Evolutionary conservation across 2,797 vertebrate species (phyloP).

Genomic region (Leucoraja ocellata): DNA sequence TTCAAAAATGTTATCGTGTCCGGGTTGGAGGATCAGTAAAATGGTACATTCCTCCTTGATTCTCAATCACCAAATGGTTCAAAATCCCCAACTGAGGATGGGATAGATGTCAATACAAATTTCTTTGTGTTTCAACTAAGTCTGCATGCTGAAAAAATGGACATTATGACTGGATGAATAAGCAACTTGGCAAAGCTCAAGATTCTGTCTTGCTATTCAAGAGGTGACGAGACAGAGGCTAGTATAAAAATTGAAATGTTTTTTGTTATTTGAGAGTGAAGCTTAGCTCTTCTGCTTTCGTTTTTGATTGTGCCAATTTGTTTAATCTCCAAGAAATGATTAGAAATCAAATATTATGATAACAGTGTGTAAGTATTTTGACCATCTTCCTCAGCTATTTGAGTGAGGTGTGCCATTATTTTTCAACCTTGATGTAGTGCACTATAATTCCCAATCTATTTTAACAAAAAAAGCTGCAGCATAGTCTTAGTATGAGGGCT

Average conservation of each 20-base stretch:
- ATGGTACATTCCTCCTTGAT: background rate
- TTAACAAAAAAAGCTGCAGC: too few species aligned
- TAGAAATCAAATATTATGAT: background rate
- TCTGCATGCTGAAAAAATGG: background rate
- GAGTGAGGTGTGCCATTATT: background rate
- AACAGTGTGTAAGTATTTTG: background rate
- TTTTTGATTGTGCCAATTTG: too few species aligned
- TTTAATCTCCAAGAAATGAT: background rate
- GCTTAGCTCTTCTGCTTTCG: background rate
- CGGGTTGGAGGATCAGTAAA: too few species aligned
- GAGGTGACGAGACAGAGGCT: too few species aligned
- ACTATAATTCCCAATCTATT: background rate
- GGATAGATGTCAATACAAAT: background rate
- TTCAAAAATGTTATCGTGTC: background rate
- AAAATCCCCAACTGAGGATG: background rate
- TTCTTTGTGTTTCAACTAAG: conserved; percentile 8
- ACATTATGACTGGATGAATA: background rate
- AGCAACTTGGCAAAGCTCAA: background rate
- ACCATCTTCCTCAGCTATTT: background rate
- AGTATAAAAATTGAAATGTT: background rate
- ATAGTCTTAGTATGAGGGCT: background rate
- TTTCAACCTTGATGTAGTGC: background rate
- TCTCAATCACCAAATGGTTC: background rate
- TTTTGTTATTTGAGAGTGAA: background rate
- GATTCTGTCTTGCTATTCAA: background rate